Base-by-base conservation (phyloP, 2,797 vertebrate species). In the Valencia hispanica region DNA sequence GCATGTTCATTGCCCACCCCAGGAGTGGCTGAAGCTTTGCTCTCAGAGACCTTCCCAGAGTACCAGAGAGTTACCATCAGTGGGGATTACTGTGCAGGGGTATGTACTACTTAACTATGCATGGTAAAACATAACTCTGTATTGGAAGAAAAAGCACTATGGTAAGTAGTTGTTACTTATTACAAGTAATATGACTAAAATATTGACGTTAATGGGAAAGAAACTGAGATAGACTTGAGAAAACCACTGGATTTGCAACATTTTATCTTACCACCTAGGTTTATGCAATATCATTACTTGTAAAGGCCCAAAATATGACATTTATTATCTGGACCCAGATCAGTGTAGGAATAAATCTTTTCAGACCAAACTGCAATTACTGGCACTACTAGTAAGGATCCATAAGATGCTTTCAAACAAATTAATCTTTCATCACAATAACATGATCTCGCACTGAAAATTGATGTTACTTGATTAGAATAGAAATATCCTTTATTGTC, bases 61-160 rank as follows among this genome's bases (percentile, higher is more conserved):
- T 99, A 96, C 91, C 98, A 99, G 95, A 96, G 98, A 88, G 97
- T 99, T 74, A 97, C 97, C 80, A 97, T 99, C 92, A 97, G 96
- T 65, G 98, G 98, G 57, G 98, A 99, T 90, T 98, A 99, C 95
- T 99, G 98, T 89, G 97, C 98, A 0, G 98, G 98, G 97, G 98
- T 99, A 96, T 11, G 71, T 45, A 39, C 1, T 14, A 15, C 4
- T 25, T 17, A 66, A 69, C n/a, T 25, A 43, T 1, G 25, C 30
- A 17, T 7, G 22, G 45, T 12, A 68, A 20, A 0, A 57, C 25
- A 41, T 18, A 0, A 3, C 25, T 4, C 17, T 51, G 20, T 27
- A 18, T 15, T 72, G 8, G 36, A 1, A 73, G 36, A 1, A 73
- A 57, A 6, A 14, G 11, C 8, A 27, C 41, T 5, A 30, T 22